Evolutionary conservation across 2,113 vertebrate genomes (phyloP).

Genomic region (Antidorcas marsupialis): DNA sequence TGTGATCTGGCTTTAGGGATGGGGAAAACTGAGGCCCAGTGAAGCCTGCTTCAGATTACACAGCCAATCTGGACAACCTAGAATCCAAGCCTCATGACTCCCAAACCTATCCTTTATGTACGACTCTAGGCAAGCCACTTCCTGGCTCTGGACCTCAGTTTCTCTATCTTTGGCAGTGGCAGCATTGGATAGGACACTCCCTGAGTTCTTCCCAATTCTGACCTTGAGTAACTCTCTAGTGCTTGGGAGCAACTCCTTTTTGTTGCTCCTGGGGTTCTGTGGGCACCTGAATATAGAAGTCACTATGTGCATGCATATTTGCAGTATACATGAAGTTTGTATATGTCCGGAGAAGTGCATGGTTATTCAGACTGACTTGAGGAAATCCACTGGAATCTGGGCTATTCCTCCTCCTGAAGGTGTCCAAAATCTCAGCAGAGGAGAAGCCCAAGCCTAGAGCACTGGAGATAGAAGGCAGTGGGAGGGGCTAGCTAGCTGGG

Average conservation of each 20-base stretch:
- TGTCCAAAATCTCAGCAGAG: neutral
- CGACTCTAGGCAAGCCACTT: neutral
- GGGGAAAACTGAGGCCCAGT: neutral
- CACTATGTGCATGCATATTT: neutral
- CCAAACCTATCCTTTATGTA: neutral
- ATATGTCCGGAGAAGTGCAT: neutral
- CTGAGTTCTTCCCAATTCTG: neutral
- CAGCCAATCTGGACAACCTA: neutral
- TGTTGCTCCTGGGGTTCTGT: neutral
- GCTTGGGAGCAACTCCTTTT: neutral
- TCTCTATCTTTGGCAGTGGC: neutral
- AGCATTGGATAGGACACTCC: neutral
- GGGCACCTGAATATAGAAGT: neutral
- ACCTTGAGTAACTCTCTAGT: neutral
- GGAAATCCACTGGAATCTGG: neutral
- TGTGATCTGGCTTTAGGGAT: neutral
- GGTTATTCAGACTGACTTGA: neutral
- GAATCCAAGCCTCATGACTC: neutral
- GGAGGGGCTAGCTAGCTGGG: neutral
- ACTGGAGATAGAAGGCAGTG: neutral
- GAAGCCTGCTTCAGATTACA: neutral
- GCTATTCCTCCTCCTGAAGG: neutral
- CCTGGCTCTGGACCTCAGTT: neutral
- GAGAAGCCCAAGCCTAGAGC: neutral
- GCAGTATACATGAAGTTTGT: neutral